Evolutionary conservation across 1,140 invertebrate genomes (phyloP), one percentile per base, ranked within the genome.

Genomic region (Epicauta chinensis): DNA sequence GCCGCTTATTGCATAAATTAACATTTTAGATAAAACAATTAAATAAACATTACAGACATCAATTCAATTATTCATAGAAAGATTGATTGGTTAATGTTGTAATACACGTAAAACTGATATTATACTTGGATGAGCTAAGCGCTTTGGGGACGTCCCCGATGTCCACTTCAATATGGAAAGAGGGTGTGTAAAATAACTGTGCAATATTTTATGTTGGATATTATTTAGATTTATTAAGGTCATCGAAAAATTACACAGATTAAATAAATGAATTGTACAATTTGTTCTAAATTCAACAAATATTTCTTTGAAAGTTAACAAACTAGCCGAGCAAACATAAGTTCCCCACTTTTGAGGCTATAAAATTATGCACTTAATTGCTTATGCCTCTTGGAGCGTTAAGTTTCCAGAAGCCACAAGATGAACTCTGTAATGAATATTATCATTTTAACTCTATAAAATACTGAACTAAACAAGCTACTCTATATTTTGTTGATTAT

Each of bases 321-420:
- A 34, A 13, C 38, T 40, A 36, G 37, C 34, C 37, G 37, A 49
- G 46, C 46, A 29, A 49, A 38, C 46, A 49, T 49, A 49, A 49
- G 46, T 49, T 49, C 46, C 53, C 57, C 57, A 59, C 53, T 55
- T 59, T 56, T 45, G 43, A 47, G 44, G 41, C 59, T 48, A 58
- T 60, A 60, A 60, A 60, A 60, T 60, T 60, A 60, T 60, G 56
- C 59, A 58, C 39, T 51, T 60, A 60, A 60, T 60, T 60, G 56
- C 59, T 51, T 58, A 53, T 58, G 59, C 58, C 56, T 60, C 49
- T 39, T 49, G 55, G 56, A 58, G 59, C 59, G 59, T 60, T 60
- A 60, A 60, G 53, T 61, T 55, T 52, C 35, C 36, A 42, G 54
- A 56, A 56, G 44, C 54, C 43, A 31, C 44, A 46, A 45, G 49